Evolutionary conservation across 2,888 invertebrate genomes (phyloP).

Genomic region (Cremastobaeus sp.): DNA sequence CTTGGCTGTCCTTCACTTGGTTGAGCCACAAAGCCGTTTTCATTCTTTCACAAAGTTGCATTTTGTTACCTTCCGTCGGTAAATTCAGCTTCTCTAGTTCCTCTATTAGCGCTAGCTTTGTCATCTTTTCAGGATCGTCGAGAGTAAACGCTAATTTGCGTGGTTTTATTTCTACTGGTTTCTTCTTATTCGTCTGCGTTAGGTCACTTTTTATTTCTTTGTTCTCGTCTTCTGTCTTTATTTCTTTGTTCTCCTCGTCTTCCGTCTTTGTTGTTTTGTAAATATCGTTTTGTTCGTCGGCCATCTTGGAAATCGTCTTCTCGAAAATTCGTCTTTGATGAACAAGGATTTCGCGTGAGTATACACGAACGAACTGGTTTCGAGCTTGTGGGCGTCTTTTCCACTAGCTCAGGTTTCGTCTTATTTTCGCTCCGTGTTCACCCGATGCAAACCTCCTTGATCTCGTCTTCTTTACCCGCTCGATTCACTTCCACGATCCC

Average conservation of each 20-base stretch:
- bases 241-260: background rate
- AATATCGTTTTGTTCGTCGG: too few relatives aligned
- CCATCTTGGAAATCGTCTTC: background rate
- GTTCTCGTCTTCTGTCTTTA: background rate
- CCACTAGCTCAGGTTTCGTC: background rate
- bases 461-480: background rate
- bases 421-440: background rate
- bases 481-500: background rate
- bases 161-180: background rate
- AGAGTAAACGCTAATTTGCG: background rate
- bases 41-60: background rate
- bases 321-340: background rate
- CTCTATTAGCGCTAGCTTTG: background rate
- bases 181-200: background rate
- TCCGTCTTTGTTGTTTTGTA: too few relatives aligned
- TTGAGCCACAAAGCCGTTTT: background rate
- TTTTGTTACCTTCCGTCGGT: background rate
- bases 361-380: background rate
- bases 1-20: background rate
- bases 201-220: background rate
- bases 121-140: background rate
- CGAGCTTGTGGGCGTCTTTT: background rate
- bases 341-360: background rate
- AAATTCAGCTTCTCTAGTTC: background rate
- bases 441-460: background rate